These are phyloP conservation scores for Temnothorax unifasciatus DNA, from an alignment of 2,888 invertebrate genomes.

Conservation along the genomic window DNA sequence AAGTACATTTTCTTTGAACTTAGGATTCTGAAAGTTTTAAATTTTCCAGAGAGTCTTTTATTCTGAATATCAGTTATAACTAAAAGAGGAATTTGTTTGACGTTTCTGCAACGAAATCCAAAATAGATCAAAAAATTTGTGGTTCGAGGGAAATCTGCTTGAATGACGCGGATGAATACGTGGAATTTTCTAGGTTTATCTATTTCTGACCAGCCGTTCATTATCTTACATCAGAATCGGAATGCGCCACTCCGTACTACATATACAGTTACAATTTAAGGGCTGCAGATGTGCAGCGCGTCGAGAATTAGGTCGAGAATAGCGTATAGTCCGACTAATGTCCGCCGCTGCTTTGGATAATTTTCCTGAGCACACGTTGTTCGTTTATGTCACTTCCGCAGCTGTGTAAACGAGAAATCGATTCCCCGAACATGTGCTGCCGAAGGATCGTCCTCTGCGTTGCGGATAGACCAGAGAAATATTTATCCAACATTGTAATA, in stretches of 20 bases:
- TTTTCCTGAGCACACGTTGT: slow-evolving; percentile 67
- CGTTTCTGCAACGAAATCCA: neutral
- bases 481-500: slow-evolving; percentile 2
- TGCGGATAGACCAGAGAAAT: slow-evolving; percentile 12
- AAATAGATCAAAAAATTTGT: neutral
- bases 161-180: neutral
- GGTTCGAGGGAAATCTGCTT: neutral
- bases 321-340: slow-evolving; percentile 67
- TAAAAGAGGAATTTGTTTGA: neutral
- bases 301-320: slow-evolving; percentile 71
- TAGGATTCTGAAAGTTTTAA: neutral
- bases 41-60: neutral
- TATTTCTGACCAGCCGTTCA: slow-evolving; percentile 63
- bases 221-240: slow-evolving; percentile 72
- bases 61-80: neutral
- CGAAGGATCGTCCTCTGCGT: slow-evolving; percentile 18
- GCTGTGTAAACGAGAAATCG: slow-evolving; percentile 65
- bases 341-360: slow-evolving; percentile 69
- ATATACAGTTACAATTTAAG: slow-evolving; percentile 68
- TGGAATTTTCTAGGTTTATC: slow-evolving; percentile 39
- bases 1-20: neutral
- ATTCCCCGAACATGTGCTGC: slow-evolving; percentile 35
- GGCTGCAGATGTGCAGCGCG: slow-evolving; percentile 67
- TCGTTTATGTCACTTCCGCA: slow-evolving; percentile 55
- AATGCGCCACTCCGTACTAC: slow-evolving; percentile 63